Evolutionary conservation across 2,888 invertebrate species (phyloP).

Genomic region (Anthrax anthrax): DNA sequence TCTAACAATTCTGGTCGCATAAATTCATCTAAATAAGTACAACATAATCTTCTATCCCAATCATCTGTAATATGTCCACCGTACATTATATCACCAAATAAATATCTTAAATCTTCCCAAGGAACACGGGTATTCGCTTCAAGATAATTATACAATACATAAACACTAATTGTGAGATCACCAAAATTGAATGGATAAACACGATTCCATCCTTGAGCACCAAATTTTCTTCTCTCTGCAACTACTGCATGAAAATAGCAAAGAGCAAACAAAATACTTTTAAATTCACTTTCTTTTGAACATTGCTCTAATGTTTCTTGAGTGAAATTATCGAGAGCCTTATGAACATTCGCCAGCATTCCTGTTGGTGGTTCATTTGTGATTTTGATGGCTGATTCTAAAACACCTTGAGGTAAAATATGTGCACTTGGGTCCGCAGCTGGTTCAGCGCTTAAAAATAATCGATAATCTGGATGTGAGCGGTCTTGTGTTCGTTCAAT

Average conservation of each 20-base stretch:
- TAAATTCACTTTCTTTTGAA: conserved; percentile 86
- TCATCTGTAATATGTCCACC: conserved; percentile 95
- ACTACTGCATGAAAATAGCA: conserved; percentile 94
- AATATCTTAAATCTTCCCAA: conserved; percentile 86
- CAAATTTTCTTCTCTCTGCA: conserved; percentile 78
- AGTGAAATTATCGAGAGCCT: conserved; percentile 79
- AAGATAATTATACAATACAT: conserved; percentile 79
- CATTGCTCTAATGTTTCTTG: conserved; percentile 89
- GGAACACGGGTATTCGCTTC: conserved; percentile 79
- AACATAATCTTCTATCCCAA: conserved; percentile 81
- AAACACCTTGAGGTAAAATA: conserved; percentile 68
- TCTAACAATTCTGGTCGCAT: conserved; percentile 78
- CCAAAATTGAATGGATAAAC: conserved; percentile 68
- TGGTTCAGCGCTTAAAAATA: conserved; percentile 83
- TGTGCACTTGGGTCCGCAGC: conserved; percentile 50
- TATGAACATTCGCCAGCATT: conserved; percentile 87
- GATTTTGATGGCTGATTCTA: conserved; percentile 88
- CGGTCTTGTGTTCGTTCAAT: conserved; percentile 66
- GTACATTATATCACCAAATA: conserved; percentile 96
- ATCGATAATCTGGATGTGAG: conserved; percentile 47
- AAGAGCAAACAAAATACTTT: conserved; percentile 71
- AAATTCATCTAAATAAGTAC: conserved; percentile 73
- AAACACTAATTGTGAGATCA: conserved; percentile 82
- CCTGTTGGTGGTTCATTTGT: conserved; percentile 93
- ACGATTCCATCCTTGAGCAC: conserved; percentile 36